Evolutionary conservation across 2,797 vertebrate genomes (phyloP), one percentile per base, ranked within the genome.

Genomic region (Triplophysa yarkandensis): DNA sequence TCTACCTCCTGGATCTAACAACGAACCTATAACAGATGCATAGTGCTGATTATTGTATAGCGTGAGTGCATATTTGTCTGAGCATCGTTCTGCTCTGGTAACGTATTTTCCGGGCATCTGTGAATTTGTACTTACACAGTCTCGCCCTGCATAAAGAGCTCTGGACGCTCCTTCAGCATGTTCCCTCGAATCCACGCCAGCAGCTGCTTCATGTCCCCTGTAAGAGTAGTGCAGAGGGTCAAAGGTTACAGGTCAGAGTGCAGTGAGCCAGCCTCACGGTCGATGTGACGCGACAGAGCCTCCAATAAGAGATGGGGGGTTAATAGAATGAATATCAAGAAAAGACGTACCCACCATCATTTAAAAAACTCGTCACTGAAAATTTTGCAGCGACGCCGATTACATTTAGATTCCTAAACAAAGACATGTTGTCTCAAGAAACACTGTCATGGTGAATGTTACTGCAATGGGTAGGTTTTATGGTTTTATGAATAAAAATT

Each of bases 81-180:
- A 57, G 76, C 64, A 41, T 67, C 54, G 46, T 74, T 63, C 28
- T 46, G 27, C 36, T 25, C 27, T 21, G 4, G 41, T 50, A 30
- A 30, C 57, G 34, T 46, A 62, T 68, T 64, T 77, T 43, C 58
- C 57, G 55, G 74, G 64, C 48, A 17, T 80, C 70, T 75, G 68
- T 64, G 63, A 73, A 55, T 70, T 54, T 68, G 21, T 77, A 95
- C 97, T 97, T 87, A 99, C 97, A 99, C 97, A 16, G 95, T 93
- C 71, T 97, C 93, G 78, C 96, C 97, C 85, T 98, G 96, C 83
- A 98, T 91, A 89, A 99, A 98, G 84, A 99, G 90, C 86, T 98
- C 95, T 0, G 95, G 94, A 23, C 95, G 90, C 78, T 98, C 96
- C 89, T 95, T 98, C 78, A 99, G 86, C 82, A 99, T 89, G 88